Evolutionary conservation across 2,113 vertebrate species (phyloP), one percentile per base, ranked within the genome.

Genomic region (Nanorana parkeri): DNA sequence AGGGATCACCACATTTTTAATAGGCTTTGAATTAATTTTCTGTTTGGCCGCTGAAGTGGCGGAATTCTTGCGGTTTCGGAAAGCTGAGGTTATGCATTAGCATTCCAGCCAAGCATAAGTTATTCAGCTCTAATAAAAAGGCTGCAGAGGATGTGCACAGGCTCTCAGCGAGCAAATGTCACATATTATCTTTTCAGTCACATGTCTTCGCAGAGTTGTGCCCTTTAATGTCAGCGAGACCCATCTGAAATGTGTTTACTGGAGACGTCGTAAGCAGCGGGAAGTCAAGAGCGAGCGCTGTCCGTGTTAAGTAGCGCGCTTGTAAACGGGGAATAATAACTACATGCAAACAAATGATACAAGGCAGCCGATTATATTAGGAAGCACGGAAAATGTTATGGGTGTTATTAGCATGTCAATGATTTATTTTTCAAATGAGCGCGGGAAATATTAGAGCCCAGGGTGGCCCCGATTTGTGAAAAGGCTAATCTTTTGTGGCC

Each of bases 211-310:
- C 21, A 64, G 24, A 29, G 3, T 6, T 36, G 6, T 16, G 75
- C 17, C 75, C 41, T 77, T n/a, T 77, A 77, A 66, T 73, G 52
- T 73, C 52, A 73, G 69, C 69, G 19, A 56, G 47, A 55, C 23
- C 47, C 20, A 23, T 16, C 23, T 32, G 8, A 73, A 29, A 73
- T 58, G 71, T 73, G 71, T 55, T 73, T 26, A 26, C 20, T 71
- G 47, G 16, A 73, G 54, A 29, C 17, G 7, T 26, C 10, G 3
- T 56, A 26, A n/a, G 16, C 52, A 58, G 20, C 67, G 17, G 2
- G 24, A 17, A 56, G 52, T 56, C 71, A 56, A 73, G 71, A 29
- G 71, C 0, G 23, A 0, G 52, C 54, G 7, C 36, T 11, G n/a
- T 56, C 3, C 17, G 16, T 20, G 7, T 29, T 29, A 58, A 56